Percentiles rank a stretch among this genome's conserved stretches.
These are phyloP conservation scores for Centrocercus urophasianus DNA, from an alignment of 2,113 vertebrate species.

Conservation along the genomic window DNA sequence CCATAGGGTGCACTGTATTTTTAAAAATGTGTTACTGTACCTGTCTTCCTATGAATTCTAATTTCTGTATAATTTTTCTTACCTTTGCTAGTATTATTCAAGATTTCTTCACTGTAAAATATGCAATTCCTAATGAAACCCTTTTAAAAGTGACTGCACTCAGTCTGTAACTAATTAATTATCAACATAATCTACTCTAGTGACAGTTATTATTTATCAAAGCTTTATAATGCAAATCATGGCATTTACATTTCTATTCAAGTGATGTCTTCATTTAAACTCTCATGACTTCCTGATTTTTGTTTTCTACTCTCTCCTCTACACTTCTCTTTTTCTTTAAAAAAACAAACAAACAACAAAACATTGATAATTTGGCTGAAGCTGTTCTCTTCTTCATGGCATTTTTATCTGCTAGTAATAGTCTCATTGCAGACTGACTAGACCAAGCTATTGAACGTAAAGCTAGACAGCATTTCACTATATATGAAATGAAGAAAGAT, in stretches of 20 bases:
- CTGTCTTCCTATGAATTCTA: constrained; percentile 42
- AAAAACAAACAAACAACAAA: constrained; percentile 47
- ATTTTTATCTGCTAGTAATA: constrained; percentile 25
- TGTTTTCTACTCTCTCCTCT: constrained; percentile 13
- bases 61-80: constrained; percentile 23
- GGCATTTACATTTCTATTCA: constrained; percentile 68
- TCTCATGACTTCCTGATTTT: constrained; percentile 6
- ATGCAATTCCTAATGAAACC: neutral
- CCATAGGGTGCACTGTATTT: neutral
- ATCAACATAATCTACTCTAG: constrained; percentile 65
- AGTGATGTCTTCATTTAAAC: constrained; percentile 60
- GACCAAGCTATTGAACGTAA: constrained; percentile 30
- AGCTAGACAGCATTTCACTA: constrained; percentile 54
- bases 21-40: neutral
- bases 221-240: constrained; percentile 62
- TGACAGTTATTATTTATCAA: constrained; percentile 67
- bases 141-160: constrained; percentile 52
- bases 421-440: constrained; percentile 31
- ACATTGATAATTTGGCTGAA: constrained; percentile 28
- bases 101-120: constrained; percentile 42
- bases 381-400: neutral
- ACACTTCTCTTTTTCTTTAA: constrained; percentile 28
- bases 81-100: constrained; percentile 30
- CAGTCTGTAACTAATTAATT: constrained; percentile 74
- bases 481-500: constrained; percentile 64